These are phyloP conservation scores for Eidolon dupreanum DNA, from an alignment of 2,797 vertebrate species.

Conservation along the genomic window DNA sequence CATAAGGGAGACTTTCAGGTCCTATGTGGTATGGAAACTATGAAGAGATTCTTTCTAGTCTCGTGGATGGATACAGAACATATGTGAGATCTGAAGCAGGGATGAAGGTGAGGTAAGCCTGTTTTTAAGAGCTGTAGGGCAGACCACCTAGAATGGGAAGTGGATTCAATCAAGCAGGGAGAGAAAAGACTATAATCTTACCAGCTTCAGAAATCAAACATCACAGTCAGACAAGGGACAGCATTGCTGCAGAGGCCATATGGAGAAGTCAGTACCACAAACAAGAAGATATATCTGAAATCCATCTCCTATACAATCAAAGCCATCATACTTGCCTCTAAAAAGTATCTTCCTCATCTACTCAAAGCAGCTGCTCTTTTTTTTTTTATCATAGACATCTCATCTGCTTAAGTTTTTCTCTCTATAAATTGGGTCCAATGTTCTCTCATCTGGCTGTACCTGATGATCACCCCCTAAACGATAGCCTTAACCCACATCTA, in stretches of 20 bases:
- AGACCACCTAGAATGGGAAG: not conserved
- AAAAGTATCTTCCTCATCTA: not conserved
- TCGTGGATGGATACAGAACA: not conserved
- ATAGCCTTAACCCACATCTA: not conserved
- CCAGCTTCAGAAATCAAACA: not conserved
- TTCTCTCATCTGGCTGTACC: too few relatives aligned
- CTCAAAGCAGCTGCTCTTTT: not conserved
- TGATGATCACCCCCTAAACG: not conserved
- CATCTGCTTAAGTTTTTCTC: not conserved
- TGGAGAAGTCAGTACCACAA: not conserved
- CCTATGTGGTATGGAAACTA: too few relatives aligned
- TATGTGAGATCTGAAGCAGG: not conserved
- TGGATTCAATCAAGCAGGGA: not conserved
- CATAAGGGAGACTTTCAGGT: not conserved
- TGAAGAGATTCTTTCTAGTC: not conserved
- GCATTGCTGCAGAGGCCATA: too few relatives aligned
- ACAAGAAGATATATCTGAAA: not conserved
- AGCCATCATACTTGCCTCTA: too few relatives aligned
- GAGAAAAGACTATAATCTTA: not conserved
- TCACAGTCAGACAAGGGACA: not conserved
- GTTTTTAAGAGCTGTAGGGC: too few relatives aligned
- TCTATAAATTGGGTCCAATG: not conserved
- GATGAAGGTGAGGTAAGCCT: not conserved
- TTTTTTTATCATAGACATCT: not conserved
- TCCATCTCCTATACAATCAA: not conserved